phyloP scores from a whole-genome alignment of 1,140 invertebrate species.

The Holotrichia oblita region DNA sequence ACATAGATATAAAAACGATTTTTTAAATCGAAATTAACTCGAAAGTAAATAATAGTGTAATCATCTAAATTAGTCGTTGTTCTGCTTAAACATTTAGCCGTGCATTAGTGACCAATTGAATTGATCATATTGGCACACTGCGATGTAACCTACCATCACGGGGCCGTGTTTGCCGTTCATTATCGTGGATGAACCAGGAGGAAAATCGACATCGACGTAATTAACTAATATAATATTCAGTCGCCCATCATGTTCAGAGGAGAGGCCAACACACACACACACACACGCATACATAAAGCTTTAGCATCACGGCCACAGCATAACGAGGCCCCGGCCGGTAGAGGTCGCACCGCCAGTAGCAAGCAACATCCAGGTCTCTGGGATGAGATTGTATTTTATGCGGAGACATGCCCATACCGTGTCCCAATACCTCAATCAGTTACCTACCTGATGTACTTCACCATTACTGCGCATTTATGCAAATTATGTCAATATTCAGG shows the following conservation, averaged over 20 bases:
- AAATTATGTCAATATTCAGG: constrained; percentile 54
- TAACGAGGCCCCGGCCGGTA: neutral
- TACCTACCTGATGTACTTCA: constrained; percentile 55
- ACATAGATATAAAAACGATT: too few relatives aligned
- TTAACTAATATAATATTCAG: constrained; percentile 43
- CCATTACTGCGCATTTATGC: constrained; percentile 56
- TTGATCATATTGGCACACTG: too few relatives aligned
- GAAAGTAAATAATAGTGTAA: too few relatives aligned
- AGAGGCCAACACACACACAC: constrained; percentile 15
- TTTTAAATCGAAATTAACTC: too few relatives aligned
- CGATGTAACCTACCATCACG: neutral
- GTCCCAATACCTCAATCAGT: constrained; percentile 57
- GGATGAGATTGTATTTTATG: constrained; percentile 47
- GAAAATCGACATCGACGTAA: neutral
- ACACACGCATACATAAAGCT: neutral
- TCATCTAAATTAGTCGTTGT: too few relatives aligned
- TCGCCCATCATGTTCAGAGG: constrained; percentile 30
- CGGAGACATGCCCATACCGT: constrained; percentile 57
- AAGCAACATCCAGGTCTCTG: neutral
- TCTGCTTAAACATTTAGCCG: too few relatives aligned
- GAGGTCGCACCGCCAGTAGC: constrained; percentile 35
- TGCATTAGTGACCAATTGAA: too few relatives aligned
- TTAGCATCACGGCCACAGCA: neutral
- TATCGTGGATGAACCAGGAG: neutral
- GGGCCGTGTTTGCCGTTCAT: neutral